Conservation (phyloP, 2,888 invertebrate genomes). For the Epirrhoe tristata region DNA sequence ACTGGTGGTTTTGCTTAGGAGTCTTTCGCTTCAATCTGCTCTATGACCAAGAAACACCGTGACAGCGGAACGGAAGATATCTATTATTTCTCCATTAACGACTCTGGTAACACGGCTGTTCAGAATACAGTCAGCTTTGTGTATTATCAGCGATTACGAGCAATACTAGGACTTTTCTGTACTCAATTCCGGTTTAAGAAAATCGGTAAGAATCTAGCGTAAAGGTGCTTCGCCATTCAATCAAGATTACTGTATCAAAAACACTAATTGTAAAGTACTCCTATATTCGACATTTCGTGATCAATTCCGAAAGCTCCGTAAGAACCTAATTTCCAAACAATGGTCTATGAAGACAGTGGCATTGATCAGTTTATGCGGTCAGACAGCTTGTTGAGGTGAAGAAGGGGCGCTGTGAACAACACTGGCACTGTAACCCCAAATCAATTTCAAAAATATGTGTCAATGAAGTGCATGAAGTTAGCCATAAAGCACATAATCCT, state of each 20-base stretch:
- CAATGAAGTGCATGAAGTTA: too few relatives aligned
- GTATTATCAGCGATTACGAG: neutral
- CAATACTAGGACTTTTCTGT: too few relatives aligned
- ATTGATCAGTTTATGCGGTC: conserved; percentile 20
- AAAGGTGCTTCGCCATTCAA: too few relatives aligned
- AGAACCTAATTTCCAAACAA: conserved; percentile 15
- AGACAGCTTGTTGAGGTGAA: conserved; percentile 4
- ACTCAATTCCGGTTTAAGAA: too few relatives aligned
- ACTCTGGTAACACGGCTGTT: neutral
- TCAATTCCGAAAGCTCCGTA: neutral
- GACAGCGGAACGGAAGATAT: conserved; percentile 1
- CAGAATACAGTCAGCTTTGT: neutral
- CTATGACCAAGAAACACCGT: neutral
- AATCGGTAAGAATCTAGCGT: too few relatives aligned
- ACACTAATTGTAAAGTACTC: neutral
- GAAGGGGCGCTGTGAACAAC: conserved; percentile 10
- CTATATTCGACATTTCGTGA: neutral
- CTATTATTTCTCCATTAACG: conserved; percentile 3
- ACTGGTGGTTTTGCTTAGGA: too few relatives aligned
- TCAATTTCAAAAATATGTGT: too few relatives aligned
- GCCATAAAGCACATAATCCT: too few relatives aligned
- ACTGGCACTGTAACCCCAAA: too few relatives aligned
- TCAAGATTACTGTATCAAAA: neutral
- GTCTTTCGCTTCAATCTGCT: neutral
- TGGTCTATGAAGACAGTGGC: conserved; percentile 13